Conservation (phyloP, 2,797 vertebrate genomes). For the Aselliscus stoliczkanus region DNA sequence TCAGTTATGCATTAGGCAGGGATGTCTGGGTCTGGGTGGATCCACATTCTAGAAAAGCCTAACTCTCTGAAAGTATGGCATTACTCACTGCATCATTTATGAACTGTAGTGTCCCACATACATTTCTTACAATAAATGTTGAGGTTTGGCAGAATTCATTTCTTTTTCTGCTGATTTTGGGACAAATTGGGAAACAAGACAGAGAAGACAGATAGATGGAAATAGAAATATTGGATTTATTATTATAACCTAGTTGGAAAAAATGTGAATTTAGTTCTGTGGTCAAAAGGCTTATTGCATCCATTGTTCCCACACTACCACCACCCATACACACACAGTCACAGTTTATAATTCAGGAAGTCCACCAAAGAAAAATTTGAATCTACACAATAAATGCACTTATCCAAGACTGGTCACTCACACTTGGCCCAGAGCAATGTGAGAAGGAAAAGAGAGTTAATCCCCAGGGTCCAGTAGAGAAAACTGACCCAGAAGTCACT, state of each 20-base stretch:
- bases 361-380: not conserved
- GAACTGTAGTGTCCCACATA: not conserved
- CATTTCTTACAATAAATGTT: not conserved
- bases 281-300: not conserved
- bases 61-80: not conserved
- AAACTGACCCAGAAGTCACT: not conserved
- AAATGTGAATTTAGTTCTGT: not conserved
- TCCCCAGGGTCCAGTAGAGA: not conserved
- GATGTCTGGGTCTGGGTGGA: not conserved
- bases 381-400: not conserved
- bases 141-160: not conserved
- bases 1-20: not conserved
- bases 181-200: not conserved
- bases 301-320: not conserved
- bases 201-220: not conserved
- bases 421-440: not conserved
- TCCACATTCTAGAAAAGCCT: not conserved
- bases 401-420: not conserved
- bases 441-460: not conserved
- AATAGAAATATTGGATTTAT: constrained; percentile 15
- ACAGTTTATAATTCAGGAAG: not conserved
- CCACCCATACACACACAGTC: not conserved
- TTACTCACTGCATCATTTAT: not conserved
- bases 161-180: not conserved
- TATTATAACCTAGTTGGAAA: not conserved